Conservation (phyloP, 2,797 vertebrate species). For the Oreonectes daqikongensis region DNA sequence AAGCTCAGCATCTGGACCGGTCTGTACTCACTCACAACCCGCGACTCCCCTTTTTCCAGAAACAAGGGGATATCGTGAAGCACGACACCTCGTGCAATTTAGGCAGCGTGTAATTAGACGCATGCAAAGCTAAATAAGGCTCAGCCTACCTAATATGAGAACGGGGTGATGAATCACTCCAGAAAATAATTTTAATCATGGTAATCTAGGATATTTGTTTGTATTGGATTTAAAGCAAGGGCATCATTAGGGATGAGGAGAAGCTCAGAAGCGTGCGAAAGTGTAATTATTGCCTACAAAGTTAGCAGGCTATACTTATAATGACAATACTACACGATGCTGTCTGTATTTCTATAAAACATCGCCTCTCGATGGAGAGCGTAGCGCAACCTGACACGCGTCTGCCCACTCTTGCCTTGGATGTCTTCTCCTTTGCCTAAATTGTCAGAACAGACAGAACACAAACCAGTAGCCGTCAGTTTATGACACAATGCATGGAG, state of each 20-base stretch:
- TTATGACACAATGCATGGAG: slow-evolving; percentile 58
- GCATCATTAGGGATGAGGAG: background rate
- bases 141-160: slow-evolving; percentile 10
- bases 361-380: slow-evolving; percentile 43
- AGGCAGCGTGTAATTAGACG: slow-evolving; percentile 37
- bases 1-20: slow-evolving; percentile 52
- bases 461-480: slow-evolving; percentile 53
- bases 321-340: slow-evolving; percentile 42
- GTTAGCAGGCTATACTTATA: slow-evolving; percentile 46
- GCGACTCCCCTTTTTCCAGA: background rate
- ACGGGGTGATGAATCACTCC: slow-evolving; percentile 15
- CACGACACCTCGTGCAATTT: slow-evolving; percentile 39
- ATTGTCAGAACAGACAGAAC: slow-evolving; percentile 58
- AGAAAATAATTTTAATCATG: slow-evolving; percentile 11
- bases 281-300: too few species aligned
- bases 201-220: slow-evolving; percentile 38
- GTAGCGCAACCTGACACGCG: slow-evolving; percentile 37
- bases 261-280: background rate
- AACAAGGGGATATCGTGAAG: background rate
- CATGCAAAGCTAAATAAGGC: slow-evolving; percentile 47
- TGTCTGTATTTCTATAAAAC: slow-evolving; percentile 50
- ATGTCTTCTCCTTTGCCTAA: slow-evolving; percentile 50
- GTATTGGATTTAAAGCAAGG: slow-evolving; percentile 19
- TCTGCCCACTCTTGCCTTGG: slow-evolving; percentile 45
- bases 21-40: slow-evolving; percentile 45